A percentile compares a stretch with the other conserved stretches of the same genome.
phyloP scores from a whole-genome alignment of 1,140 invertebrate species.

The Drosophila elegans region DNA sequence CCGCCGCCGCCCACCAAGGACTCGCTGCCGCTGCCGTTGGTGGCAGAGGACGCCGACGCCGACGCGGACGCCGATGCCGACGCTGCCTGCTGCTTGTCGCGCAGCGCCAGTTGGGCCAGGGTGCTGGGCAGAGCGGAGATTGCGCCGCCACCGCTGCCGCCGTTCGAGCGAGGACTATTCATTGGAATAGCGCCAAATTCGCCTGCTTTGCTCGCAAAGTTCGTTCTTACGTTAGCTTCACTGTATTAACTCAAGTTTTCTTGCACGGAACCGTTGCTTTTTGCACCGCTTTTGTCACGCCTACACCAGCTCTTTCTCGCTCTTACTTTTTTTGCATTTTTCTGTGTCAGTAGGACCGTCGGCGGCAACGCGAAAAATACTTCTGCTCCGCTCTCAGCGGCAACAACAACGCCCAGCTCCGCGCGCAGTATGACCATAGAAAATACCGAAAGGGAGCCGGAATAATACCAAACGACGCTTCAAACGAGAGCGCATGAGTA shows the following conservation, averaged over 20 bases:
- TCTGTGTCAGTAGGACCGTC: conserved; percentile 66
- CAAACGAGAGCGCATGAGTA: conserved; percentile 40
- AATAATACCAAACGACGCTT: conserved; percentile 32
- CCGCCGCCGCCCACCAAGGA: conserved; percentile 47
- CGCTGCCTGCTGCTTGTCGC: conserved; percentile 77
- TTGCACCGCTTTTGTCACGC: conserved; percentile 65
- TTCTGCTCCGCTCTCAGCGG: conserved; percentile 6
- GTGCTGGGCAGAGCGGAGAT: conserved; percentile 81
- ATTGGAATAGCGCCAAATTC: conserved; percentile 59
- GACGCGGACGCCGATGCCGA: conserved; percentile 51
- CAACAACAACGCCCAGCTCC: conserved; percentile 33
- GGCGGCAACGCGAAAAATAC: conserved; percentile 33
- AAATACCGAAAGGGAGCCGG: conserved; percentile 21
- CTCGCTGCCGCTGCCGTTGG: conserved; percentile 58
- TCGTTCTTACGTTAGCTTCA: conserved; percentile 12
- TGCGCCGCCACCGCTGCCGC: conserved; percentile 64
- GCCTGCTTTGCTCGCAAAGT: neutral
- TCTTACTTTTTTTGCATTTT: conserved; percentile 72
- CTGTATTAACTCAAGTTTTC: conserved; percentile 11
- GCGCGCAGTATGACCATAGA: conserved; percentile 18
- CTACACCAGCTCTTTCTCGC: conserved; percentile 69
- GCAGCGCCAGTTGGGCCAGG: conserved; percentile 76
- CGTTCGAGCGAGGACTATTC: conserved; percentile 83
- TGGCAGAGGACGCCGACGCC: conserved; percentile 55
- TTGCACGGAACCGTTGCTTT: conserved; percentile 46